A percentile compares a stretch with the other conserved stretches of the same genome.
phyloP scores from a whole-genome alignment of 2,797 vertebrate species.

The Sebastes matsubarae region DNA sequence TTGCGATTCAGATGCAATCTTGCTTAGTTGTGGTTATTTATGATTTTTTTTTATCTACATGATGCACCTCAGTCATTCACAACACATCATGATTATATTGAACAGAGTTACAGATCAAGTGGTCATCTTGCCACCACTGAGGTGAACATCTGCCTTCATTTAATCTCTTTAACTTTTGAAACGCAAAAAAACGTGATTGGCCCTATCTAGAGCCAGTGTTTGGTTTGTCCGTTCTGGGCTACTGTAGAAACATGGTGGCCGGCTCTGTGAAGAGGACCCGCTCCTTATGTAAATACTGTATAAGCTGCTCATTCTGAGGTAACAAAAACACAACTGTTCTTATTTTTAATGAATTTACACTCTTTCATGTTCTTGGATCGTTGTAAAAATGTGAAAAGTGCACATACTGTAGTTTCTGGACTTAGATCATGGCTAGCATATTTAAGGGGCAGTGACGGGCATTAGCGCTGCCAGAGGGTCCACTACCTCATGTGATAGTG shows the following conservation, averaged over 20 bases:
- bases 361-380: not conserved
- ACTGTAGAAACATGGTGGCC: no score
- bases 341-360: not conserved
- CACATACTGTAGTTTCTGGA: not conserved
- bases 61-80: not conserved
- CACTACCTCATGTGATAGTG: not conserved
- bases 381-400: not conserved
- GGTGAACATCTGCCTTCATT: not conserved
- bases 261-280: no score
- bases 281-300: no score
- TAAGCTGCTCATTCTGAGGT: no score
- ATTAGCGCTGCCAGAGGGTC: not conserved
- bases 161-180: not conserved
- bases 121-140: not conserved
- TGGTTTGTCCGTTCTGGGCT: no score
- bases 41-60: not conserved
- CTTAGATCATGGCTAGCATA: not conserved
- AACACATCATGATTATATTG: not conserved
- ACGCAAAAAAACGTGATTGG: no score
- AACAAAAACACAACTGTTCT: no score
- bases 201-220: no score
- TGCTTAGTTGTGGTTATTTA: not conserved
- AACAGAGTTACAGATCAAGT: slow-evolving; percentile 1
- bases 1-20: not conserved
- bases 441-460: not conserved